A percentile compares a stretch with the other conserved stretches of the same genome.
phyloP scores from a whole-genome alignment of 2,113 vertebrate genomes.

The Siniperca knerii region DNA sequence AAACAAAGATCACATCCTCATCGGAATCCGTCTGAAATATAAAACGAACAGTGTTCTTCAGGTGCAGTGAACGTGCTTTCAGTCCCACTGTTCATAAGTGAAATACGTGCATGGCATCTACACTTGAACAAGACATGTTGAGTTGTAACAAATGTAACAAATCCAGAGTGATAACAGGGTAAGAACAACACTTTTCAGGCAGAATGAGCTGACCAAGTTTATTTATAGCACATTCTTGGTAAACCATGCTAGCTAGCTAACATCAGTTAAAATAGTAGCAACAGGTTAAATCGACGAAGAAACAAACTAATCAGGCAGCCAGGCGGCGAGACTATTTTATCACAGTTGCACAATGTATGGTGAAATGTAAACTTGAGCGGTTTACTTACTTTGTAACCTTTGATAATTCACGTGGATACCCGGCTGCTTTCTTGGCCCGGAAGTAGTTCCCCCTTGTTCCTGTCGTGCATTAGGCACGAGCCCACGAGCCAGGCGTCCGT shows the following conservation, averaged over 20 bases:
- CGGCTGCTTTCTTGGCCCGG: constrained; percentile 37
- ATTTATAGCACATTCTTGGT: background rate
- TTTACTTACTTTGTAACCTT: constrained; percentile 58
- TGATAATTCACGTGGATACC: constrained; percentile 58
- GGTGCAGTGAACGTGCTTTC: background rate
- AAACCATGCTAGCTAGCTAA: constrained; percentile 15
- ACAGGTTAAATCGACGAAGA: background rate
- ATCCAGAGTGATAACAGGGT: background rate
- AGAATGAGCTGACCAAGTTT: background rate
- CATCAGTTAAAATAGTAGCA: background rate
- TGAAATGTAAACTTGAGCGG: background rate
- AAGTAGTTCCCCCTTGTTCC: constrained; percentile 50
- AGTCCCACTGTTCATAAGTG: background rate
- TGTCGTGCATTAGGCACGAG: background rate
- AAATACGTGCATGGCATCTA: background rate
- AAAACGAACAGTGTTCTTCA: background rate
- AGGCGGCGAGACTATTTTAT: rapidly evolving
- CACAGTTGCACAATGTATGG: rapidly evolving
- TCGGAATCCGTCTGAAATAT: constrained; percentile 59
- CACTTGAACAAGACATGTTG: background rate
- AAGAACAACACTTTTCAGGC: background rate
- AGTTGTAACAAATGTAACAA: background rate
- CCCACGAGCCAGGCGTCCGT: background rate
- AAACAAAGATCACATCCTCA: constrained; percentile 66
- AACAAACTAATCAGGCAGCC: background rate